These are phyloP conservation scores for Drosophila hawaiiensis DNA, from an alignment of 2,888 invertebrate genomes.

Conservation along the genomic window DNA sequence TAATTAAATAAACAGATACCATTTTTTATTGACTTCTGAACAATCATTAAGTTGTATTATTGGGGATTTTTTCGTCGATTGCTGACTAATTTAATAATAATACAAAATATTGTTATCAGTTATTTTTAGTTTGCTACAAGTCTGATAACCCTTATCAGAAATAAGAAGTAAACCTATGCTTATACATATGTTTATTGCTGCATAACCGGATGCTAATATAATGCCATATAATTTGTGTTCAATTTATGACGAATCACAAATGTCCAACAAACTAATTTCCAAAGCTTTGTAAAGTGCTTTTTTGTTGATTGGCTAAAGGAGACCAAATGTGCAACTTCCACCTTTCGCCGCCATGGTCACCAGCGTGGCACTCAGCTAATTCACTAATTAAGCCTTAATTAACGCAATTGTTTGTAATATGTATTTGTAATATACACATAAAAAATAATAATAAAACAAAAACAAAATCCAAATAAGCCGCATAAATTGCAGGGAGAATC, in stretches of 20 bases:
- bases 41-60: neutral
- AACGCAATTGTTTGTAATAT: constrained; percentile 58
- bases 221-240: neutral
- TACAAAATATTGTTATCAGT: neutral
- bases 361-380: constrained; percentile 37
- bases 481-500: constrained; percentile 57
- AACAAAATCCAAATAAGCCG: constrained; percentile 17
- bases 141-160: neutral
- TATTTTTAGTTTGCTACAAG: neutral
- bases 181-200: neutral
- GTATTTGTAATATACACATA: constrained; percentile 22
- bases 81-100: neutral
- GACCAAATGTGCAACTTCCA: constrained; percentile 64
- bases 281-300: constrained; percentile 25
- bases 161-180: neutral
- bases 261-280: constrained; percentile 29
- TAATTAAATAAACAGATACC: neutral
- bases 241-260: constrained; percentile 21
- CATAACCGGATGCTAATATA: neutral
- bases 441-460: constrained; percentile 10
- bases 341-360: constrained; percentile 75
- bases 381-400: constrained; percentile 76
- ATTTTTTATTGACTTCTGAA: neutral
- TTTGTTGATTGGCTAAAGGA: constrained; percentile 35
- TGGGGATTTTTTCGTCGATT: neutral